Base-by-base conservation (phyloP, 2,888 invertebrate genomes). In the Drosophila percnosoma region DNA sequence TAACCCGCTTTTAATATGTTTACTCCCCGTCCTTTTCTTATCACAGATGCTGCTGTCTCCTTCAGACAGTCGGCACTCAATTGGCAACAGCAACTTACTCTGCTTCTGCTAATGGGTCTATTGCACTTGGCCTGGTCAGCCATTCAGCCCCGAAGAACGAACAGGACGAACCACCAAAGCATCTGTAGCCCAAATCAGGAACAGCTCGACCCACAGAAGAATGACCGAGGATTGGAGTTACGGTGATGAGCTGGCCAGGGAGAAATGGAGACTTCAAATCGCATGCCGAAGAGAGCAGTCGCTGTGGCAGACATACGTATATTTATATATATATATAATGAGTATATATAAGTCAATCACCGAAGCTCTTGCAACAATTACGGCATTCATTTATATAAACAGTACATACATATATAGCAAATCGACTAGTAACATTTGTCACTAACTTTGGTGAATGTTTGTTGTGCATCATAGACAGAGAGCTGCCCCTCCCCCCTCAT, bases 381-480 rank as follows among this genome's bases (percentile, higher is more conserved):
- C 33, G 63, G 21, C 59, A 63, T 45, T 45, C 45, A 59, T 40
- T 63, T 59, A 60, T 71, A 62, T 63, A 72, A 21, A n/a, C 31
- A 52, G 13, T 60, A 49, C 40, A 65, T 45, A 21, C 27, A 48
- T 57, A 40, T 53, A 79, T 68, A 82, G 65, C 52, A 52, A 86
- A 78, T 65, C 66, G 38, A 74, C 51, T 83, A 83, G 72, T 72
- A 59, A 69, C 75, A 73, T 58, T 71, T 63, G 60, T 57, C 72
- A 69, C 36, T 54, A 70, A 80, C 29, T 67, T 68, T 77, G 77
- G 81, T 69, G 31, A 73, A 77, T 77, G 67, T 66, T 73, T 64
- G 78, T 83, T 81, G 74, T 87, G 75, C 68, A 69, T 67, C 79
- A 63, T 75, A 77, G 65, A 77, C 68, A 76, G 58, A 68, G 52